Conservation (phyloP, 2,888 invertebrate genomes). For the Ormyrus pomaceus region DNA sequence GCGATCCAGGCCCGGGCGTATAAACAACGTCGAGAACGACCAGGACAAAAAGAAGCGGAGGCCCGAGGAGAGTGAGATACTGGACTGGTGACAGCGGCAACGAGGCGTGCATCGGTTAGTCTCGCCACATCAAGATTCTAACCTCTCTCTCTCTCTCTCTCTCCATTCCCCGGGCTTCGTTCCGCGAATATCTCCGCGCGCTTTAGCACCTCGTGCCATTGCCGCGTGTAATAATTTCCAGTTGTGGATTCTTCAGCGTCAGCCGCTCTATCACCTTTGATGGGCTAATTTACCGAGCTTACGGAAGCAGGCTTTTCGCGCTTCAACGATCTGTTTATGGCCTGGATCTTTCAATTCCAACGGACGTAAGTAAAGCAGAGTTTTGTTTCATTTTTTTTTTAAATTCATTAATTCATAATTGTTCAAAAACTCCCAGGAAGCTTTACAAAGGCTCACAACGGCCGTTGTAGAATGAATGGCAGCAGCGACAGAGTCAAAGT, state of each 20-base stretch:
- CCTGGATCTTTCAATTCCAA: not conserved
- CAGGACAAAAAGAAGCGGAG: no score
- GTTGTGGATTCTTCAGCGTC: slow-evolving; percentile 23
- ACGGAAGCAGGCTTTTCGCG: not conserved
- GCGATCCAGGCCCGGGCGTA: no score
- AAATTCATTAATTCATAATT: no score
- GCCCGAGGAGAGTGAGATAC: not conserved
- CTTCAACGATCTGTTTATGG: not conserved
- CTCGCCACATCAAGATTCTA: slow-evolving; percentile 71
- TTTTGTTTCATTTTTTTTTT: no score
- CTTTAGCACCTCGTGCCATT: not conserved
- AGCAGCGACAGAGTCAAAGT: not conserved
- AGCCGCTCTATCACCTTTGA: slow-evolving; percentile 22
- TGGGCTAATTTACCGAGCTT: slow-evolving; percentile 24
- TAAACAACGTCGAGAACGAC: no score
- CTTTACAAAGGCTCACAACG: no score
- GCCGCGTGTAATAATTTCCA: slow-evolving; percentile 30
- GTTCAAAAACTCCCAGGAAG: no score
- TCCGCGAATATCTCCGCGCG: slow-evolving; percentile 27
- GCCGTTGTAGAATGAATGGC: not conserved
- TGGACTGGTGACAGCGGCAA: slow-evolving; percentile 71
- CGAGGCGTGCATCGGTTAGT: slow-evolving; percentile 74
- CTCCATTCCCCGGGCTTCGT: not conserved
- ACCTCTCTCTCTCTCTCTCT: slow-evolving; percentile 13
- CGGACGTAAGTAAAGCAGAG: no score